phyloP scores from a whole-genome alignment of 1,140 invertebrate genomes.

The Halictus rubicundus region DNA sequence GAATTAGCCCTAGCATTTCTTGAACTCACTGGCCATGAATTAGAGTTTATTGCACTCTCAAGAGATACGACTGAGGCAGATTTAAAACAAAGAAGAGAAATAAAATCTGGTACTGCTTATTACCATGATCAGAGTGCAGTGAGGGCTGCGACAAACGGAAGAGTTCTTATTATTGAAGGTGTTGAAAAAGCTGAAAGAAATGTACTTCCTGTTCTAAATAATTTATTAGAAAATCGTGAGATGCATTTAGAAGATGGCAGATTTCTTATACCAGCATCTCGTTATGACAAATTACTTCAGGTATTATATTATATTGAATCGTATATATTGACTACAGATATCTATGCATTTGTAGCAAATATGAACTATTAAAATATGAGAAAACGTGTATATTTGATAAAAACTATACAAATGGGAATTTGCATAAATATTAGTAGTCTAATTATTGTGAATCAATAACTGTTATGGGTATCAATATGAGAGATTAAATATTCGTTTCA shows the following conservation, averaged over 20 bases:
- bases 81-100: slow-evolving; percentile 97
- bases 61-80: slow-evolving; percentile 98
- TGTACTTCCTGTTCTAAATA: slow-evolving; percentile 98
- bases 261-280: slow-evolving; percentile 91
- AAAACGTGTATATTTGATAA: no score
- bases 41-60: slow-evolving; percentile 96
- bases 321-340: neutral
- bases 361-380: no score
- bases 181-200: slow-evolving; percentile 99
- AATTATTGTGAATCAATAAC: slow-evolving; percentile 1
- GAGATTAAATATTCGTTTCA: slow-evolving; percentile 73
- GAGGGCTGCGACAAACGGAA: slow-evolving; percentile 92
- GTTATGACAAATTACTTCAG: slow-evolving; percentile 95
- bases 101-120: slow-evolving; percentile 90
- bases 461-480: neutral
- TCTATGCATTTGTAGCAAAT: no score
- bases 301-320: slow-evolving; percentile 78
- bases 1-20: slow-evolving; percentile 92
- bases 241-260: slow-evolving; percentile 99
- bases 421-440: no score
- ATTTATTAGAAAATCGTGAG: slow-evolving; percentile 98
- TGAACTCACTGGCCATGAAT: slow-evolving; percentile 93
- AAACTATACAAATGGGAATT: no score
- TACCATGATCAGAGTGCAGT: slow-evolving; percentile 98
- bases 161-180: slow-evolving; percentile 96